Conservation (phyloP, 2,888 invertebrate genomes). For the Ectemnius cavifrons region DNA sequence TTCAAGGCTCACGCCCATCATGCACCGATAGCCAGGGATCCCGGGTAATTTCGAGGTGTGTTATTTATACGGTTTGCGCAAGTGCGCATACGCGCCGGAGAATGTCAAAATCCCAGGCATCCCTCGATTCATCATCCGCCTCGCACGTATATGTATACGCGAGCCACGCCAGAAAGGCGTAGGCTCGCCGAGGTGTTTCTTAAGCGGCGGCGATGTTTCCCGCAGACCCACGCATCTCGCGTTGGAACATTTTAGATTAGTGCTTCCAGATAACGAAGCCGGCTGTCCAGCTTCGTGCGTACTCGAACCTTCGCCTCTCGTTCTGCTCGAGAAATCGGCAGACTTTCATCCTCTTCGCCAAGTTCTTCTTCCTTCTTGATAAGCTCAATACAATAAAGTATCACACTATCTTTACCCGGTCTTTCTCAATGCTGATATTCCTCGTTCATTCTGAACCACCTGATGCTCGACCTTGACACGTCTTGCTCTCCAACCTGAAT, state of each 20-base stretch:
- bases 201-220: slow-evolving; percentile 50
- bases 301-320: slow-evolving; percentile 8
- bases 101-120: slow-evolving; percentile 46
- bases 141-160: slow-evolving; percentile 2
- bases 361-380: slow-evolving; percentile 17
- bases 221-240: slow-evolving; percentile 54
- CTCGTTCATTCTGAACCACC: neutral
- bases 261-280: slow-evolving; percentile 52
- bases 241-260: slow-evolving; percentile 59
- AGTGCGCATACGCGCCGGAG: slow-evolving; percentile 27
- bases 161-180: slow-evolving; percentile 52
- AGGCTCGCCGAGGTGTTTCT: slow-evolving; percentile 57
- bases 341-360: neutral
- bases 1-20: neutral
- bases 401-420: too few relatives aligned
- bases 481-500: neutral
- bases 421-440: too few relatives aligned
- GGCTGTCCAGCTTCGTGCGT: slow-evolving; percentile 14
- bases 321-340: slow-evolving; percentile 32
- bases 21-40: slow-evolving; percentile 7
- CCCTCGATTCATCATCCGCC: slow-evolving; percentile 52
- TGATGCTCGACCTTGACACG: slow-evolving; percentile 1
- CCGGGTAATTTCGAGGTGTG: slow-evolving; percentile 22
- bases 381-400: too few relatives aligned
- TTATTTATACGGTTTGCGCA: slow-evolving; percentile 39